A percentile compares a stretch with the other conserved stretches of the same genome.
Evolutionary conservation across 2,797 vertebrate species (phyloP).

Genomic region (Phalloptychus januarius): DNA sequence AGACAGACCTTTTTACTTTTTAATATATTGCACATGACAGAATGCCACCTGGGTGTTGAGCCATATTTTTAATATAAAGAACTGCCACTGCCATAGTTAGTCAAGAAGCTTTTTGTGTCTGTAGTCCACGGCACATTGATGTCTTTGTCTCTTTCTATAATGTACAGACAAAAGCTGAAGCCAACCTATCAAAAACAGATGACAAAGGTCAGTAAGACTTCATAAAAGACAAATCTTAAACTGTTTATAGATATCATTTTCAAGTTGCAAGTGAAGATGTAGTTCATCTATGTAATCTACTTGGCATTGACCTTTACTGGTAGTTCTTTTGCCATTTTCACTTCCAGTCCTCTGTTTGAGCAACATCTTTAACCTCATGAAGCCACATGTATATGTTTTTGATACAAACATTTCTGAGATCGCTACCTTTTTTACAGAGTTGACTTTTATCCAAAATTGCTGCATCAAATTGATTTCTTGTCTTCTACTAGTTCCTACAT

Average conservation of each 20-base stretch:
- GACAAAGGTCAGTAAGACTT: not conserved
- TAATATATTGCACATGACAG: not conserved
- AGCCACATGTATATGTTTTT: not conserved
- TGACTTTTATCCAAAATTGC: not conserved
- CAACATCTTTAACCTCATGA: not conserved
- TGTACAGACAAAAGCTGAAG: not conserved
- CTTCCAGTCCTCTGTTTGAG: not conserved
- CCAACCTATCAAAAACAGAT: not conserved
- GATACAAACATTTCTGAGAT: not conserved
- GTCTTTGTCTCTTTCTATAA: not conserved
- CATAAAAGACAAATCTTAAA: not conserved
- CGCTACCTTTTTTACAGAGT: not conserved
- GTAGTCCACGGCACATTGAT: not conserved
- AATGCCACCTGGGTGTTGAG: not conserved
- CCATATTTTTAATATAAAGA: not conserved
- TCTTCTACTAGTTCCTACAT: not conserved
- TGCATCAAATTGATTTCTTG: not conserved
- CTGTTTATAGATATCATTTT: no score
- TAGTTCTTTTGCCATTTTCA: not conserved
- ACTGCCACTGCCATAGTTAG: not conserved
- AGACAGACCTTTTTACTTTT: not conserved
- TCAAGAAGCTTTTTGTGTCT: not conserved
- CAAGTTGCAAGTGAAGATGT: not conserved
- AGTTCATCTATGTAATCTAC: not conserved
- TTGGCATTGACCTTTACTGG: not conserved